A percentile compares a stretch with the other conserved stretches of the same genome.
Conservation (phyloP, 2,797 vertebrate genomes). For the Enteromius viviparus region DNA sequence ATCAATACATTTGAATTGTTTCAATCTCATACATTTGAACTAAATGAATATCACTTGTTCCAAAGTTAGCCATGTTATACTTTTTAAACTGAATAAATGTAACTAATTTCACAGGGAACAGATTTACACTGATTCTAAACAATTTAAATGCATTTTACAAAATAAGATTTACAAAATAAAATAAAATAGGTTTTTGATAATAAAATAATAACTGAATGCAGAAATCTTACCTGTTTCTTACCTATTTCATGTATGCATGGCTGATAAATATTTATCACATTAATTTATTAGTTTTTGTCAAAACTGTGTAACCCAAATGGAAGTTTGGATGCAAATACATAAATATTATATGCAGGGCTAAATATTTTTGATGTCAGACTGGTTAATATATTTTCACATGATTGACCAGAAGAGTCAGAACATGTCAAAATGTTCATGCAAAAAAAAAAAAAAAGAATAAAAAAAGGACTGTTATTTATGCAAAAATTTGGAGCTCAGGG, state of each 20-base stretch:
- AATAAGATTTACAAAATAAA: not conserved
- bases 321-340: not conserved
- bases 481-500: not conserved
- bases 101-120: not conserved
- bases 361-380: not conserved
- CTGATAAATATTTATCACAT: not conserved
- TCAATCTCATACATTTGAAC: not conserved
- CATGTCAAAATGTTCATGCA: not conserved
- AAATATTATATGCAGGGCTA: not conserved
- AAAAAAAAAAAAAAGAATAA: not conserved
- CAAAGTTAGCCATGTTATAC: not conserved
- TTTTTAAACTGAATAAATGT: not conserved
- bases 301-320: not conserved
- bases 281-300: not conserved
- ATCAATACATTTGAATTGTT: not conserved
- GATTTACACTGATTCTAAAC: not conserved
- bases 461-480: not conserved
- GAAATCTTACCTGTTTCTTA: not conserved
- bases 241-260: not conserved
- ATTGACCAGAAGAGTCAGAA: not conserved
- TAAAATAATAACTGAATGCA: not conserved
- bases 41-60: not conserved
- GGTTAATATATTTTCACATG: not conserved
- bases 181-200: not conserved
- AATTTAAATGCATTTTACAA: not conserved